phyloP scores from a whole-genome alignment of 2,113 vertebrate species.

The Hippocampus zosterae region DNA sequence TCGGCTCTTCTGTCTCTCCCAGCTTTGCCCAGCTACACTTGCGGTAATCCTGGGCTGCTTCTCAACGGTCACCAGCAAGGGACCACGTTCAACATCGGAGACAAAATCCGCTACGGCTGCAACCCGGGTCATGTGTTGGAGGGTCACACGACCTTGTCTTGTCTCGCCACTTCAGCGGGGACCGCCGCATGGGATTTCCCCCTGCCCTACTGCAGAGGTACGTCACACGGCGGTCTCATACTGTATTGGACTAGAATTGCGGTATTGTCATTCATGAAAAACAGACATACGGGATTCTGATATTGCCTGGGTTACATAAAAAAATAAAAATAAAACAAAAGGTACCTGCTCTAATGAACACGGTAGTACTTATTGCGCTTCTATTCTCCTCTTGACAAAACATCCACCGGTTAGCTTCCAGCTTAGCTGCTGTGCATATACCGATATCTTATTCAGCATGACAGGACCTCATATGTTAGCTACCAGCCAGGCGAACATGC shows the following conservation, averaged over 20 bases:
- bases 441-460: slow-evolving; percentile 63
- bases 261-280: too few species aligned
- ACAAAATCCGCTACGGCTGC: slow-evolving; percentile 97
- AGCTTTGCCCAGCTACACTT: slow-evolving; percentile 95
- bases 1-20: slow-evolving; percentile 22
- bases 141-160: slow-evolving; percentile 91
- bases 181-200: slow-evolving; percentile 96
- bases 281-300: background rate
- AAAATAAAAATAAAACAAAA: background rate
- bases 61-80: slow-evolving; percentile 91
- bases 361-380: background rate
- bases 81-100: slow-evolving; percentile 88
- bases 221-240: background rate
- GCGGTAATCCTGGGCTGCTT: slow-evolving; percentile 90
- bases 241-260: background rate
- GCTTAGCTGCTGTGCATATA: slow-evolving; percentile 22
- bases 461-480: slow-evolving; percentile 61
- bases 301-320: background rate
- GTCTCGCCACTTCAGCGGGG: slow-evolving; percentile 79
- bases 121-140: slow-evolving; percentile 88
- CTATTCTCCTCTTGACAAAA: background rate
- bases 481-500: slow-evolving; percentile 51
- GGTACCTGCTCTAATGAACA: background rate
- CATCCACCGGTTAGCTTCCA: background rate
- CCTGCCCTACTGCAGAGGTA: slow-evolving; percentile 95